Evolutionary conservation across 2,888 invertebrate genomes (phyloP).

Genomic region (Drosophila barbarae): DNA sequence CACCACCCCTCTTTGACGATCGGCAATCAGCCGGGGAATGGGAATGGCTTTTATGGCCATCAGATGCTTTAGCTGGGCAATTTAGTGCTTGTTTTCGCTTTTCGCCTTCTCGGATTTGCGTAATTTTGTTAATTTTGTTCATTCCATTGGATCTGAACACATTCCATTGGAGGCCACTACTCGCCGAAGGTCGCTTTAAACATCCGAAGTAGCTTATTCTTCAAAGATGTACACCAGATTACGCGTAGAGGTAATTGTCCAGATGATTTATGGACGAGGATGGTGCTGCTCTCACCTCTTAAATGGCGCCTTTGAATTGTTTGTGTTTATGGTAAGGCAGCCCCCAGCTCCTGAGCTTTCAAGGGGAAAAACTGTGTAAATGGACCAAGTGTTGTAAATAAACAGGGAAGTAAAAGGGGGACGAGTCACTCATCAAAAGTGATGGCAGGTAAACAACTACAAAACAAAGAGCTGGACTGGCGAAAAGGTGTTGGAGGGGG

Average conservation of each 20-base stretch:
- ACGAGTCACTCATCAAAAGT: conserved; percentile 15
- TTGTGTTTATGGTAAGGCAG: conserved; percentile 25
- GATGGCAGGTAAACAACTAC: conserved; percentile 7
- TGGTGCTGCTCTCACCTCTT: conserved; percentile 16
- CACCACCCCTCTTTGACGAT: conserved; percentile 22
- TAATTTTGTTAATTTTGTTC: conserved; percentile 37
- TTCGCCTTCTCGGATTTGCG: conserved; percentile 45
- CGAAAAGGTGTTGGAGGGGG: conserved; percentile 3
- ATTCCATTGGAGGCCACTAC: conserved; percentile 28
- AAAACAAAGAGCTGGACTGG: conserved; percentile 7
- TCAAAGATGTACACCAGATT: conserved; percentile 9
- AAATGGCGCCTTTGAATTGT: conserved; percentile 26
- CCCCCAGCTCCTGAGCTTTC: conserved; percentile 1
- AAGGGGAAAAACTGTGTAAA: conserved; percentile 16
- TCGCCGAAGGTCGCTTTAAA: conserved; percentile 31
- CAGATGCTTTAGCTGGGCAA: conserved; percentile 26
- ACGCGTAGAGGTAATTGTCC: conserved; percentile 32
- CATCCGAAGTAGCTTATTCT: conserved; percentile 16
- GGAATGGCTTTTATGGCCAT: conserved; percentile 35
- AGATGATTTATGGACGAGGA: conserved; percentile 38
- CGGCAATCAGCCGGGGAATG: conserved; percentile 20
- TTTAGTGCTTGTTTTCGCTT: conserved; percentile 20
- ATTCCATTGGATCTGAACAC: conserved; percentile 15
- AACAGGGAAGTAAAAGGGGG: conserved; percentile 17
- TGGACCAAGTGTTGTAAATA: conserved; percentile 29